These are phyloP conservation scores for Chaetophractus vellerosus DNA, from an alignment of 2,797 vertebrate genomes.

Conservation along the genomic window DNA sequence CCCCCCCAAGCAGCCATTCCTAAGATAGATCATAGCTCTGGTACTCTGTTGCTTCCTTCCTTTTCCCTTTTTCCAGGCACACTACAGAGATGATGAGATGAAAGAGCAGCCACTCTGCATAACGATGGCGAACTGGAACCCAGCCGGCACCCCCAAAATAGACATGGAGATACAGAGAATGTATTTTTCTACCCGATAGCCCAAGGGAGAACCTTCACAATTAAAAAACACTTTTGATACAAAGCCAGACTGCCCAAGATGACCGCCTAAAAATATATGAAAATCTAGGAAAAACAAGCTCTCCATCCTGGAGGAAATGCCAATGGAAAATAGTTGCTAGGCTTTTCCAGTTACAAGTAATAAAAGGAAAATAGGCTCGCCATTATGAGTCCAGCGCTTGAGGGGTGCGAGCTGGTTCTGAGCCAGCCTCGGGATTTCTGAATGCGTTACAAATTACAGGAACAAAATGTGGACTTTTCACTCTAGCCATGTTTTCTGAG, in stretches of 20 bases:
- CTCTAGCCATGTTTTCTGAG: conserved; percentile 72
- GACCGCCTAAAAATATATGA: conserved; percentile 82
- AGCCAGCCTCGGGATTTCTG: conserved; percentile 80
- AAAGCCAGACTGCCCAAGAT: conserved; percentile 82
- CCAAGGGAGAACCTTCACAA: conserved; percentile 78
- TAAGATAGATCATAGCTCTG: conserved; percentile 29
- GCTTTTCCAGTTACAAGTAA: conserved; percentile 82
- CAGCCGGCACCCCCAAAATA: conserved; percentile 69
- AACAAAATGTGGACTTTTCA: conserved; percentile 83
- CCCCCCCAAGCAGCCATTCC: conserved; percentile 20
- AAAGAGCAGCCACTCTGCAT: conserved; percentile 60
- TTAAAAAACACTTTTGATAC: conserved; percentile 87
- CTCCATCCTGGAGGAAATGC: conserved; percentile 82
- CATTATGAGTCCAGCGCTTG: conserved; percentile 79
- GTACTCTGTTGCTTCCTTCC: conserved; percentile 67
- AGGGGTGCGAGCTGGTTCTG: conserved; percentile 77
- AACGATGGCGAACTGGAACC: conserved; percentile 68
- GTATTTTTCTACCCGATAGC: conserved; percentile 82
- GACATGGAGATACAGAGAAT: conserved; percentile 78
- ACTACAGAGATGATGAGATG: neutral
- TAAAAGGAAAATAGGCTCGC: conserved; percentile 82
- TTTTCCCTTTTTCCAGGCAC: conserved; percentile 24
- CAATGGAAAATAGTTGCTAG: conserved; percentile 79
- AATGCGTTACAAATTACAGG: conserved; percentile 79
- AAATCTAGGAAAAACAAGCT: conserved; percentile 80